Conservation (phyloP, 2,888 invertebrate species). For the Alviniconcha strummeri region DNA sequence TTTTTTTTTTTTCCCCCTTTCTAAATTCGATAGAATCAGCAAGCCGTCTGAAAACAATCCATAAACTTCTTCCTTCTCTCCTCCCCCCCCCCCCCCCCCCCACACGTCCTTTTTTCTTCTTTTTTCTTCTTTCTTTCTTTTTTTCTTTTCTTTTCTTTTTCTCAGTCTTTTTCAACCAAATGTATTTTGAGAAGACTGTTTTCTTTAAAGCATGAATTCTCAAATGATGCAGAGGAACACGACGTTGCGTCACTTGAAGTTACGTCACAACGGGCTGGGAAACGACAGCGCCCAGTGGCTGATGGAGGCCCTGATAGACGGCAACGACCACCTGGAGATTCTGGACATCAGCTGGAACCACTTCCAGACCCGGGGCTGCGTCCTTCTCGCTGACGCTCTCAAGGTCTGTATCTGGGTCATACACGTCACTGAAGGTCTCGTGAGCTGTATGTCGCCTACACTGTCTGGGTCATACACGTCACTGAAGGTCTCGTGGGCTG, state of each 20-base stretch:
- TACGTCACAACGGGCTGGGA: constrained; percentile 65
- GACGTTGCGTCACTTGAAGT: constrained; percentile 53
- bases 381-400: constrained; percentile 56
- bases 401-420: constrained; percentile 46
- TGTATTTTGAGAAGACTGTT: not conserved
- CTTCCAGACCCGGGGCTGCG: constrained; percentile 58
- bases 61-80: not conserved
- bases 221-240: constrained; percentile 52
- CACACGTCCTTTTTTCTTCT: not conserved
- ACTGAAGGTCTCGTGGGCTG: too few relatives aligned
- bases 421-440: too few relatives aligned
- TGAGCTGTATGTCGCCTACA: too few relatives aligned
- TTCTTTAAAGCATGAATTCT: too few relatives aligned
- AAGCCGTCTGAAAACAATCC: too few relatives aligned
- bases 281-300: constrained; percentile 56
- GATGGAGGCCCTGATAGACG: constrained; percentile 56
- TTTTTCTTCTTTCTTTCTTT: not conserved
- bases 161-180: too few relatives aligned
- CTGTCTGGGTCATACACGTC: too few relatives aligned
- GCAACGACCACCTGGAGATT: constrained; percentile 58
- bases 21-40: too few relatives aligned
- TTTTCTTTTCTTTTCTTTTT: not conserved
- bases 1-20: too few relatives aligned
- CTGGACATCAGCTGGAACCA: constrained; percentile 69
- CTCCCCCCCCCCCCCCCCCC: not conserved